Evolutionary conservation across 1,140 invertebrate genomes (phyloP), one percentile per base, ranked within the genome.

Genomic region (Glomeris maerens): DNA sequence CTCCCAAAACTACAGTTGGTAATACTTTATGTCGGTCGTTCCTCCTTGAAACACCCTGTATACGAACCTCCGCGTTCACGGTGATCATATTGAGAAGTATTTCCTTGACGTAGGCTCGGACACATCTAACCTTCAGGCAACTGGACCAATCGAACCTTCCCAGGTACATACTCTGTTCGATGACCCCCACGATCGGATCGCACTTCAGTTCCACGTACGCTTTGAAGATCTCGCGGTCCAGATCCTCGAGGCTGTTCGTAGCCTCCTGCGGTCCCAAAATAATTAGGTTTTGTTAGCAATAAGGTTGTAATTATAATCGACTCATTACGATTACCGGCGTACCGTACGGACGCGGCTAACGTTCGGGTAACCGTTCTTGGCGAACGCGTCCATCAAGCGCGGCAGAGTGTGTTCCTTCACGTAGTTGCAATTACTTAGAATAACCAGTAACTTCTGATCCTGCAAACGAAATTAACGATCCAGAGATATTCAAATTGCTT

Each of bases 161-260:
- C 55, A 86, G 70, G 66, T 93, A 94, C 90, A 97, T 95, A 38
- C 84, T 89, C 2, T 86, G 85, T 68, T 96, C 91, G 54, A 97
- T 91, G 14, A 83, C 87, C 20, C 90, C 90, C 22, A 94, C 83
- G 28, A 72, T 69, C 2, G 89, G 88, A 70, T 95, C 90, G 44
- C 84, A 83, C 64, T 94, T 93, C 55, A 85, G 79, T 66, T 96
- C 91, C 41, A 94, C 74, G 64, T 94, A 96, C 0, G 66, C 60
- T 21, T 70, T 62, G 59, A 74, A 72, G 41, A 75, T 52, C 38
- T 64, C 63, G 3, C 66, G 54, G 50, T 73, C 68, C 10, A 74
- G 55, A 22, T 59, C 57, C 2, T 42, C 49, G 27, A 55, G 52
- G 59, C 67, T 62, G 56, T 64, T 60, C 3, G 65, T 57, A 4